A percentile compares a stretch with the other conserved stretches of the same genome.
Evolutionary conservation across 2,113 vertebrate species (phyloP).

Genomic region (Antigone vipio): DNA sequence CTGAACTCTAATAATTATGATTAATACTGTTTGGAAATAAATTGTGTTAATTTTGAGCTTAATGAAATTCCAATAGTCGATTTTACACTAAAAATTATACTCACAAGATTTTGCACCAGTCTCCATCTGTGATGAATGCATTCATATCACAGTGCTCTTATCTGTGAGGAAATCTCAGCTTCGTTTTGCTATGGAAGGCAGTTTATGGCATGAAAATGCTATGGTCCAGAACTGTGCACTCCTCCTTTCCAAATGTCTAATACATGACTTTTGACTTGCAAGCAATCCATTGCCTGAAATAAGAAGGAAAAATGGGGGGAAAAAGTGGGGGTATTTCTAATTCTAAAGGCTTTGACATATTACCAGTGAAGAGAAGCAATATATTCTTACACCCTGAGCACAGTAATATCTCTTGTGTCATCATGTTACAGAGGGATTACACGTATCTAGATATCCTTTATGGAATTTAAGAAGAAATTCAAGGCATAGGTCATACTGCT

Average conservation of each 20-base stretch:
- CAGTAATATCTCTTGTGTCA: slow-evolving; percentile 9
- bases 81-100: slow-evolving; percentile 5
- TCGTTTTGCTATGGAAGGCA: background rate
- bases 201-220: background rate
- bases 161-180: slow-evolving; percentile 9
- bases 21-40: slow-evolving; percentile 41
- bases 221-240: background rate
- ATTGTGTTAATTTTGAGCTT: slow-evolving; percentile 6
- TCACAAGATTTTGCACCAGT: background rate
- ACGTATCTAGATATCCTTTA: background rate
- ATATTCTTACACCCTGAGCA: background rate
- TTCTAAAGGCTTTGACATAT: slow-evolving; percentile 17
- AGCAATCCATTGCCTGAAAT: background rate
- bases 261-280: background rate
- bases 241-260: background rate
- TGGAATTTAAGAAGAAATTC: background rate
- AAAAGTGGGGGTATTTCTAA: background rate
- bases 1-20: background rate
- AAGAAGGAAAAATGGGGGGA: background rate
- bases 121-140: background rate
- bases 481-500: background rate
- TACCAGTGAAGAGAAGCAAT: slow-evolving; percentile 6
- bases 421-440: background rate
- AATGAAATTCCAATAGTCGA: background rate
- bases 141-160: background rate